Evolutionary conservation across 1,140 invertebrate species (phyloP).

Genomic region (Lutraria rhynchaena): DNA sequence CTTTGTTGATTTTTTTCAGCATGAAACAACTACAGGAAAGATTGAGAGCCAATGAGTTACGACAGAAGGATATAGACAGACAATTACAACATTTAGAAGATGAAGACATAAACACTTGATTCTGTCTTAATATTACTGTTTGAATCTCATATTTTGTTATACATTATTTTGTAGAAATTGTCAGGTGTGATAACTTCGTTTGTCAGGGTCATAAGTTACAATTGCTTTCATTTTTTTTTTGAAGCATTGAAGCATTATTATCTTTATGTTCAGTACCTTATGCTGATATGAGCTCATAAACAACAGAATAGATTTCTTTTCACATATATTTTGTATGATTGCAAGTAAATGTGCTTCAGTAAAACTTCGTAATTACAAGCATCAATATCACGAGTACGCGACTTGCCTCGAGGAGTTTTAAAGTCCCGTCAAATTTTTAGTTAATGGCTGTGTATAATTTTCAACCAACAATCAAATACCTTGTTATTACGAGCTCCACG

Average conservation of each 20-base stretch:
- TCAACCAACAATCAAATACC: no score
- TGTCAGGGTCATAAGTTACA: neutral
- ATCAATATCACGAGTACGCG: no score
- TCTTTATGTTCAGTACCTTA: neutral
- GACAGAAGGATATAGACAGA: constrained; percentile 57
- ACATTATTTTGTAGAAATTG: neutral
- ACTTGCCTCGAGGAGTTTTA: no score
- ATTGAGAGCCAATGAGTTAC: constrained; percentile 55
- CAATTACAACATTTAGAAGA: constrained; percentile 52
- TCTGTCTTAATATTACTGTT: no score
- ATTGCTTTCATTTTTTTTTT: neutral
- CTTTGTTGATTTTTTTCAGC: constrained; percentile 50
- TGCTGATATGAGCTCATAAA: neutral
- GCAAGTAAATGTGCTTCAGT: no score
- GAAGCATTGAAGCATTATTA: neutral
- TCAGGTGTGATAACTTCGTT: neutral
- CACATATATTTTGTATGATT: no score
- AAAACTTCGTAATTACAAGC: no score
- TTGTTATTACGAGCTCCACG: no score
- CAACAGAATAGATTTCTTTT: no score
- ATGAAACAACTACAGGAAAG: constrained; percentile 56
- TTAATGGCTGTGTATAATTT: no score
- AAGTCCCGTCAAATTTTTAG: no score
- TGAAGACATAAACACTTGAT: constrained; percentile 23
- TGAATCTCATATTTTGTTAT: neutral